These are phyloP conservation scores for Scophthalmus maximus DNA, from an alignment of 2,113 vertebrate species.

Conservation along the genomic window DNA sequence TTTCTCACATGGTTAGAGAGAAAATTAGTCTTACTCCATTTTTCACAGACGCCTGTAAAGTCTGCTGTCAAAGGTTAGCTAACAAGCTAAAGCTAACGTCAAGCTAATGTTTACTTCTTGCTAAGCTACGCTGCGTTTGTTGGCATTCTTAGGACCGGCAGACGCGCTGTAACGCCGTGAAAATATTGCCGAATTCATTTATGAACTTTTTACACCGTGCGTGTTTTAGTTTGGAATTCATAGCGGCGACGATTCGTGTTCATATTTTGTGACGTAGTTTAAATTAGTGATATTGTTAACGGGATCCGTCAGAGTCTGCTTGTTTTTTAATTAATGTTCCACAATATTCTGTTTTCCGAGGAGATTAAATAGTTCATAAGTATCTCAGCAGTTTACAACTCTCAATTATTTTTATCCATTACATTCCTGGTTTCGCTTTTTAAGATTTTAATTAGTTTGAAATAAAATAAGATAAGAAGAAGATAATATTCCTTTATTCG, in stretches of 20 bases:
- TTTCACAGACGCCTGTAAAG: neutral
- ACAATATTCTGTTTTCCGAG: neutral
- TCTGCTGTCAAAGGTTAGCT: slow-evolving; percentile 12
- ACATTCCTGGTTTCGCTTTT: no score
- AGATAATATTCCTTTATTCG: no score
- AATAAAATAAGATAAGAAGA: no score
- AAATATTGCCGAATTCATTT: neutral
- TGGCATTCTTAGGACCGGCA: neutral
- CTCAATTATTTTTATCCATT: no score
- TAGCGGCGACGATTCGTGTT: neutral
- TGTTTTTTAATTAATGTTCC: neutral
- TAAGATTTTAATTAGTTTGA: no score
- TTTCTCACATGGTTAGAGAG: slow-evolving; percentile 55
- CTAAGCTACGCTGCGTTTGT: neutral
- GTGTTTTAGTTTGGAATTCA: neutral
- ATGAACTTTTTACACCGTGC: neutral
- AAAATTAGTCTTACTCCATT: neutral
- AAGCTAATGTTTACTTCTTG: neutral
- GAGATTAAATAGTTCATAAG: no score
- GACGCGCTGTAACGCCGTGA: no score
- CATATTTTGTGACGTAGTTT: neutral
- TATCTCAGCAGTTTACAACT: no score
- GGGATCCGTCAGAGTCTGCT: no score
- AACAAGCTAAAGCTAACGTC: slow-evolving; percentile 23
- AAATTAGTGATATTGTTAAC: neutral